These are phyloP conservation scores for Adelphocoris suturalis DNA, from an alignment of 2,888 invertebrate genomes.

Conservation along the genomic window DNA sequence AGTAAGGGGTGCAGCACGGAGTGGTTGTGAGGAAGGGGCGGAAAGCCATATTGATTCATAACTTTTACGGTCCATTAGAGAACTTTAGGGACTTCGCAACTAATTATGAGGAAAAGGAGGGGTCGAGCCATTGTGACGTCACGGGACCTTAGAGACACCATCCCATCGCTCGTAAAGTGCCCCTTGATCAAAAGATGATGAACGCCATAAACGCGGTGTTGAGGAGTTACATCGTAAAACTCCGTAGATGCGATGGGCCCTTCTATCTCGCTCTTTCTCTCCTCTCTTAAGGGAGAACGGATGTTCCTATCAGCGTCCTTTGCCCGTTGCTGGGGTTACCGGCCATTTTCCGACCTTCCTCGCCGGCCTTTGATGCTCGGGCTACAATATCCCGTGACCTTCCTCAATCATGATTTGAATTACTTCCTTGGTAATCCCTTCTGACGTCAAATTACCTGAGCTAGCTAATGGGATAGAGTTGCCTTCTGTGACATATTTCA, in stretches of 20 bases:
- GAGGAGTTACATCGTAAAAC: constrained; percentile 8
- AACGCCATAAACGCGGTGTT: constrained; percentile 4
- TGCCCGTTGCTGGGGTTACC: too few species aligned
- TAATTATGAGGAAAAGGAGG: constrained; percentile 21
- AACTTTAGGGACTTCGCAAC: constrained; percentile 8
- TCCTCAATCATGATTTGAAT: too few species aligned
- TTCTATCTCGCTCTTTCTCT: neutral
- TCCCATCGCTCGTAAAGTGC: neutral
- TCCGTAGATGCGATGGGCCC: neutral
- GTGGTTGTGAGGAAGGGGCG: neutral
- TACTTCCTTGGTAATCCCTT: too few species aligned
- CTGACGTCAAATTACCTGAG: too few species aligned
- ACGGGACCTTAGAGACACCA: neutral
- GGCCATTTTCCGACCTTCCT: too few species aligned
- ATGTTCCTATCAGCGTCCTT: neutral
- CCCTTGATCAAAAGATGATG: constrained; percentile 22
- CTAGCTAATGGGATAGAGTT: too few species aligned
- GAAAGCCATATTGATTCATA: constrained; percentile 42
- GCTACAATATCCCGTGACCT: too few species aligned
- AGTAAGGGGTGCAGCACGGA: neutral
- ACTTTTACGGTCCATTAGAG: constrained; percentile 54
- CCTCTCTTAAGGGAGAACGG: neutral
- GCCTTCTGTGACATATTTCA: too few species aligned
- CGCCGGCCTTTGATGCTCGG: too few species aligned
- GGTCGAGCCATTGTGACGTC: constrained; percentile 8